phyloP scores from a whole-genome alignment of 2,888 invertebrate species.

The Cheilosia vulpina region DNA sequence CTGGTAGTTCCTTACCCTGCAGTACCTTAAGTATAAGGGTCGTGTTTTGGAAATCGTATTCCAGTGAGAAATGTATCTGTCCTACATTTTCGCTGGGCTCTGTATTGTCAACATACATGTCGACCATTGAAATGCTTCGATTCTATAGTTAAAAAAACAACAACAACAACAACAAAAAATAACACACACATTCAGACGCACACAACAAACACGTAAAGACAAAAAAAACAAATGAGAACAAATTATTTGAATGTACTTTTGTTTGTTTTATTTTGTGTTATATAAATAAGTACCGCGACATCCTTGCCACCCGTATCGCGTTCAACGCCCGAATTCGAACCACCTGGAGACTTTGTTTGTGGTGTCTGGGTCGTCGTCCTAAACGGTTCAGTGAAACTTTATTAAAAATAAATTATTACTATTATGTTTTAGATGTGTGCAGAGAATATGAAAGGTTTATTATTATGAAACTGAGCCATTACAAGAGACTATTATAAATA shows the following conservation, averaged over 20 bases:
- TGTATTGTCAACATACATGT: conserved; percentile 97
- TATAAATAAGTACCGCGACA: conserved; percentile 75
- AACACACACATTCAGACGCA: conserved; percentile 10
- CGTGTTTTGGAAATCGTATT: conserved; percentile 97
- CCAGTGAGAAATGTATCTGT: conserved; percentile 96
- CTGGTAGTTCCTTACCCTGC: conserved; percentile 97
- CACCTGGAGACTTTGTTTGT: conserved; percentile 90
- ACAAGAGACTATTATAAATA: conserved; percentile 22
- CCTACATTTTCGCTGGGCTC: conserved; percentile 97
- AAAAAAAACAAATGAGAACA: no score
- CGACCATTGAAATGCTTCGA: conserved; percentile 95
- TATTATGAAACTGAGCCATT: background rate
- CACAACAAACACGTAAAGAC: background rate
- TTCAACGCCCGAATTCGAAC: conserved; percentile 86
- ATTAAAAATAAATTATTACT: conserved; percentile 71
- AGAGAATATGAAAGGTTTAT: background rate
- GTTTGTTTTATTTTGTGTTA: background rate
- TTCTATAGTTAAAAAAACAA: conserved; percentile 87
- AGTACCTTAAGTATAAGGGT: conserved; percentile 95
- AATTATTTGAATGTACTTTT: background rate
- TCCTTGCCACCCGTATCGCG: conserved; percentile 78
- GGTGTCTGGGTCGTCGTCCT: conserved; percentile 83
- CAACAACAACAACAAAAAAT: no score
- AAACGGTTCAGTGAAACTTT: conserved; percentile 77
- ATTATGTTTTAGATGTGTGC: conserved; percentile 6